These are phyloP conservation scores for Leuctra nigra DNA, from an alignment of 2,888 invertebrate genomes.

Conservation along the genomic window DNA sequence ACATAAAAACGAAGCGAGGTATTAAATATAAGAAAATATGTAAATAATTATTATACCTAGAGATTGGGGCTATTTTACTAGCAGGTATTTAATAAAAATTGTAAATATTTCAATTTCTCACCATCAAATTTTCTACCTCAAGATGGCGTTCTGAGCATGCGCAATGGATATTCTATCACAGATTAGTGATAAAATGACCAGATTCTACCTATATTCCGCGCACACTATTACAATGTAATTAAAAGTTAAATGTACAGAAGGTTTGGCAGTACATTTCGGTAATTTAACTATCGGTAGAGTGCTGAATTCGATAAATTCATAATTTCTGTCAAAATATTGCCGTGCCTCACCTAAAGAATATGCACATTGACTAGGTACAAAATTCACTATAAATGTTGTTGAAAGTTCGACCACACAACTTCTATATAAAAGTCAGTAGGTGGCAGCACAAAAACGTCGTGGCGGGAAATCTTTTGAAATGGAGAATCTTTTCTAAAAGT, in stretches of 20 bases:
- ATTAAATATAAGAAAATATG: no score
- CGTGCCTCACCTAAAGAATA: conserved; percentile 15
- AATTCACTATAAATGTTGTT: no score
- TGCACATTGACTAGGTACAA: conserved; percentile 1
- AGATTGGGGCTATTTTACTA: no score
- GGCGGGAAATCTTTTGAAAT: no score
- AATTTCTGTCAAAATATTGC: conserved; percentile 12
- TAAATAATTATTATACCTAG: no score
- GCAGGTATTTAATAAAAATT: not conserved
- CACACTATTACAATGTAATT: no score
- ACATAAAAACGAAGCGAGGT: no score
- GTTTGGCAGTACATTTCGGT: no score
- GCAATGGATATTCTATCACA: no score
- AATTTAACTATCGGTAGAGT: no score
- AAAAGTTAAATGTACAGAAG: no score
- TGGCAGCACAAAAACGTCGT: not conserved
- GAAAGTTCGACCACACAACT: not conserved
- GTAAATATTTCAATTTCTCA: conserved; percentile 43
- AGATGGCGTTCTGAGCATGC: conserved; percentile 55
- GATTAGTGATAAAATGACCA: not conserved
- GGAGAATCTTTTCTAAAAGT: no score
- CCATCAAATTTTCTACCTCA: conserved; percentile 53
- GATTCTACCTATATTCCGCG: not conserved
- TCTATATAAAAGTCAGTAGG: not conserved
- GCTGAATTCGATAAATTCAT: not conserved